Percentiles rank a stretch among this genome's conserved stretches.
phyloP scores from a whole-genome alignment of 2,888 invertebrate species.

The Acrobasis consociella region DNA sequence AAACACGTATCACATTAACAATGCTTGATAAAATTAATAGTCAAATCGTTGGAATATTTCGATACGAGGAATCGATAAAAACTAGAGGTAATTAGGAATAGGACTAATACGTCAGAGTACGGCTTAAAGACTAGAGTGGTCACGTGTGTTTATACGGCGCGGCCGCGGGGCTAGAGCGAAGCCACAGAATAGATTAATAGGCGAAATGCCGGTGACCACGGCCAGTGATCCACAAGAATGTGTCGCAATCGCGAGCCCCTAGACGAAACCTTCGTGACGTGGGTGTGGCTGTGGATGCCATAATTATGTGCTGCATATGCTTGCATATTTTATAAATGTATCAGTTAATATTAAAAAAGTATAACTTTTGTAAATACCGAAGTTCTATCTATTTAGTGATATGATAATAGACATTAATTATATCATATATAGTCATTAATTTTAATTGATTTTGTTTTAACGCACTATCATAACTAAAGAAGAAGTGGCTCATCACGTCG shows the following conservation, averaged over 20 bases:
- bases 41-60: not conserved
- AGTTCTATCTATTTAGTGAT: too few species aligned
- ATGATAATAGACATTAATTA: too few species aligned
- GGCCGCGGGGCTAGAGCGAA: not conserved
- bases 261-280: not conserved
- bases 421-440: too few species aligned
- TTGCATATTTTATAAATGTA: too few species aligned
- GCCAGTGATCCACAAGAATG: not conserved
- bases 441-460: too few species aligned
- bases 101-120: not conserved
- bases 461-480: not conserved
- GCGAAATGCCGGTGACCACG: not conserved
- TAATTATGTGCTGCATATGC: not conserved
- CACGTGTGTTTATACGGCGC: not conserved
- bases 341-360: too few species aligned
- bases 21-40: not conserved
- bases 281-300: not conserved
- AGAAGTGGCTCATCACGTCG: not conserved
- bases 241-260: not conserved
- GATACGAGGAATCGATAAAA: not conserved
- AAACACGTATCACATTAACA: not conserved
- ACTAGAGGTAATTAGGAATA: not conserved
- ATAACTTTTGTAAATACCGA: too few species aligned
- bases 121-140: constrained; percentile 1
- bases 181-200: not conserved